phyloP scores from a whole-genome alignment of 2,888 invertebrate genomes.

The Eucera pruinosa region DNA sequence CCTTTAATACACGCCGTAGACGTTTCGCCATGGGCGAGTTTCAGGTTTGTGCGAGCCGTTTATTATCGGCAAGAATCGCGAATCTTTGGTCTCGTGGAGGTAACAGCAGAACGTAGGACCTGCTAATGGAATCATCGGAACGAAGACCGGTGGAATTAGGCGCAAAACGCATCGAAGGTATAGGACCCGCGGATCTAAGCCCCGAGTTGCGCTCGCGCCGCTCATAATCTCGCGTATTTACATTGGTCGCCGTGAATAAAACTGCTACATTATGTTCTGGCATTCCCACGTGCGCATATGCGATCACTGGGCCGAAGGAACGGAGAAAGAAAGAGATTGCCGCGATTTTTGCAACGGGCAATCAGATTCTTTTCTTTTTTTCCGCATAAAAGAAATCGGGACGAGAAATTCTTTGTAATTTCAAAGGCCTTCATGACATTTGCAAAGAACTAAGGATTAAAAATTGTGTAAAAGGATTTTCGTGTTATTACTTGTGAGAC shows the following conservation, averaged over 20 bases:
- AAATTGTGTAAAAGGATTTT: not conserved
- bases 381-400: not conserved
- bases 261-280: slow-evolving; percentile 81
- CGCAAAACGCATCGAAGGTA: slow-evolving; percentile 51
- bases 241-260: slow-evolving; percentile 80
- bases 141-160: slow-evolving; percentile 57
- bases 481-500: not conserved
- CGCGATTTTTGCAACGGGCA: slow-evolving; percentile 49
- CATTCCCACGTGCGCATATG: slow-evolving; percentile 61
- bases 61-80: slow-evolving; percentile 37
- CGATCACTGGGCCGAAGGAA: slow-evolving; percentile 30
- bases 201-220: slow-evolving; percentile 47
- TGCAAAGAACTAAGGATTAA: not conserved
- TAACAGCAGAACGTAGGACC: slow-evolving; percentile 13
- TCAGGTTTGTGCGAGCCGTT: slow-evolving; percentile 40
- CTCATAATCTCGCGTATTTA: slow-evolving; percentile 83
- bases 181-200: slow-evolving; percentile 33
- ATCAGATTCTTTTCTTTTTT: not conserved
- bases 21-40: slow-evolving; percentile 29
- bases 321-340: not conserved
- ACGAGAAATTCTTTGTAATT: not conserved
- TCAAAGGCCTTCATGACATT: not conserved
- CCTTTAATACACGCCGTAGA: slow-evolving; percentile 23
- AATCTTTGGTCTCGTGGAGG: slow-evolving; percentile 11
- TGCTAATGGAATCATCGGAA: slow-evolving; percentile 56